Conservation (phyloP, 64 coral and sea anemone species). For the Actinia equina region DNA sequence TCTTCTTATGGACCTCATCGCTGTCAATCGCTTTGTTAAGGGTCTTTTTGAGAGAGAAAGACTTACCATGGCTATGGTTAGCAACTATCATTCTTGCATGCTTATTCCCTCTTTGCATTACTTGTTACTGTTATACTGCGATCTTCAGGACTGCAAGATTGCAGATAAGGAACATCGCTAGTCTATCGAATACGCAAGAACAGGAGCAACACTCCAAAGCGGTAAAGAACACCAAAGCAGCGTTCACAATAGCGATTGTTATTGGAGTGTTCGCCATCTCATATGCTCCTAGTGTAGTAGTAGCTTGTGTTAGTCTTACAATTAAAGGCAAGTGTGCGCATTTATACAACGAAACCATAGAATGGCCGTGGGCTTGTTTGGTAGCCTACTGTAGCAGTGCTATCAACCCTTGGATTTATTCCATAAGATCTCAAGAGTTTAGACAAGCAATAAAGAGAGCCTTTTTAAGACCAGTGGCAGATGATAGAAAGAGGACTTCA, state of each 20-base stretch:
- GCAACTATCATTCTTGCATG: not conserved
- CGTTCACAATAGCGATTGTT: constrained; percentile 51
- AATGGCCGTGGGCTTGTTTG: constrained; percentile 48
- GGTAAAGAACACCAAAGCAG: constrained; percentile 61
- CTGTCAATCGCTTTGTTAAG: not conserved
- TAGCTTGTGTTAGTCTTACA: constrained; percentile 10
- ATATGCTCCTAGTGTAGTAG: constrained; percentile 49
- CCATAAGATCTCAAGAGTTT: constrained; percentile 39
- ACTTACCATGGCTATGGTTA: constrained; percentile 14
- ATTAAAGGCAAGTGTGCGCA: not conserved
- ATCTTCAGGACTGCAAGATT: constrained; percentile 5
- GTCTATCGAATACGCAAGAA: not conserved
- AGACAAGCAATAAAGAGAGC: constrained; percentile 11
- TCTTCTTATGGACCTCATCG: not conserved
- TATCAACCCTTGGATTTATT: constrained; percentile 63
- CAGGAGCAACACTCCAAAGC: constrained; percentile 17
- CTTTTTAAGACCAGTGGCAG: not conserved
- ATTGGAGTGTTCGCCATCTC: constrained; percentile 40
- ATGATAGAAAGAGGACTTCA: not conserved
- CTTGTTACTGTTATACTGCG: not conserved
- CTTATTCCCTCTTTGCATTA: not conserved
- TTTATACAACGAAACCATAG: constrained; percentile 2
- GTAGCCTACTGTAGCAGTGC: constrained; percentile 33
- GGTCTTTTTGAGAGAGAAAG: not conserved
- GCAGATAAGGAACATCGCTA: not conserved